Evolutionary conservation across 2,113 vertebrate species (phyloP).

Genomic region (Coregonus clupeaformis): DNA sequence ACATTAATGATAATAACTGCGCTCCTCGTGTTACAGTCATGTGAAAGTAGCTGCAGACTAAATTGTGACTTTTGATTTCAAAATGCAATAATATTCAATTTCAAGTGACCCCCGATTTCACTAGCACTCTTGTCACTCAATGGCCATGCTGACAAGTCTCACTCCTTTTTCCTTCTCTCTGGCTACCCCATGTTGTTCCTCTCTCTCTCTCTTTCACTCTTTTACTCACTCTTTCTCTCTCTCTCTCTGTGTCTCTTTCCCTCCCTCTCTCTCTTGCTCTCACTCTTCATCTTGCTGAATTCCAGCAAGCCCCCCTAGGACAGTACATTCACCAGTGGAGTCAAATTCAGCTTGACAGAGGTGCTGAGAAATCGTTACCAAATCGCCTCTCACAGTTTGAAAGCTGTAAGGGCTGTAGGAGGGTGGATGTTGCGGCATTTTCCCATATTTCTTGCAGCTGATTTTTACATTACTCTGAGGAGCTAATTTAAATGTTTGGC

Average conservation of each 20-base stretch:
- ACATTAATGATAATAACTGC: slow-evolving; percentile 36
- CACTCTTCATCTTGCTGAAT: neutral
- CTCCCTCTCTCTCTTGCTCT: neutral
- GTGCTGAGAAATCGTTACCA: slow-evolving; percentile 46
- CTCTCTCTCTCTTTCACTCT: slow-evolving; percentile 5
- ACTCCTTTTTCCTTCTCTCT: slow-evolving; percentile 4
- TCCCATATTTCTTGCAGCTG: slow-evolving; percentile 13
- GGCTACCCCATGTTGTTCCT: neutral
- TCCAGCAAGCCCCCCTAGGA: slow-evolving; percentile 20
- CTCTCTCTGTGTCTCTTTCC: neutral
- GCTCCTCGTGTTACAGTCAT: slow-evolving; percentile 48
- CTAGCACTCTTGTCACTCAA: slow-evolving; percentile 6
- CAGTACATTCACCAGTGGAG: slow-evolving; percentile 11
- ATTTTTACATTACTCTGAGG: slow-evolving; percentile 21
- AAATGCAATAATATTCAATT: slow-evolving; percentile 10
- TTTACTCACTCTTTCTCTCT: neutral
- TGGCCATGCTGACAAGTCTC: slow-evolving; percentile 1
- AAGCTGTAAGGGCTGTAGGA: neutral
- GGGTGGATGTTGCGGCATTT: no score
- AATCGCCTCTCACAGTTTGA: slow-evolving; percentile 31
- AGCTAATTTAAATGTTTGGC: slow-evolving; percentile 55
- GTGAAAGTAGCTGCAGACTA: slow-evolving; percentile 38
- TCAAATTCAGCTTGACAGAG: slow-evolving; percentile 47
- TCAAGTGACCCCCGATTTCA: slow-evolving; percentile 5
- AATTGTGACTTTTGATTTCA: slow-evolving; percentile 9